Evolutionary conservation across 2,113 vertebrate genomes (phyloP).

Genomic region (Pangasianodon gigas): DNA sequence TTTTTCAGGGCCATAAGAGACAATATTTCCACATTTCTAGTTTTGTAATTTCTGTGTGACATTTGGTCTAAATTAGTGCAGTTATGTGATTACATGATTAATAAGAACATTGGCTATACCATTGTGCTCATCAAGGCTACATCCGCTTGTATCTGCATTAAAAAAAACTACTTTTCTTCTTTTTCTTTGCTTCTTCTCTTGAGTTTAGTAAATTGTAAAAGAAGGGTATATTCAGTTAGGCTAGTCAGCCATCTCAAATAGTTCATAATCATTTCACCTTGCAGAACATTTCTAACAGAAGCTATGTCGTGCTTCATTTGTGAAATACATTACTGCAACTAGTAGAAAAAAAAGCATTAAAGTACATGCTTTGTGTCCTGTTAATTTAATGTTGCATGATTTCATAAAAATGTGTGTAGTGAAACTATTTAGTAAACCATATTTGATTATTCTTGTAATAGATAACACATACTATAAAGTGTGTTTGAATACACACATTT

Average conservation of each 20-base stretch:
- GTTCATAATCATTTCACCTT: slow-evolving; percentile 23
- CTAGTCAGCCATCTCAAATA: background rate
- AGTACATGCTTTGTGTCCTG: background rate
- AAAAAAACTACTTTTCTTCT: background rate
- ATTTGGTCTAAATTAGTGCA: background rate
- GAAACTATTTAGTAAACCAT: background rate
- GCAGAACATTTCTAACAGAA: slow-evolving; percentile 23
- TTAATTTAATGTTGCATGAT: background rate
- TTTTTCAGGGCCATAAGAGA: background rate
- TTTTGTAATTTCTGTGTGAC: background rate
- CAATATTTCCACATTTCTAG: background rate
- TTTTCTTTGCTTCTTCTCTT: background rate
- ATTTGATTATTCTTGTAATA: background rate
- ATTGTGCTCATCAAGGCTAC: slow-evolving; percentile 13
- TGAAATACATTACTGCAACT: background rate
- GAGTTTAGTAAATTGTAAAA: background rate
- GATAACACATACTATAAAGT: background rate
- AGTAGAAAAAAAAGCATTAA: background rate
- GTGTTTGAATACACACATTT: background rate
- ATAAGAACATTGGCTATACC: slow-evolving; percentile 1
- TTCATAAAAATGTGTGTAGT: background rate
- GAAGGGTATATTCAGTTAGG: background rate
- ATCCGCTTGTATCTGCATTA: background rate
- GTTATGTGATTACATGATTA: background rate
- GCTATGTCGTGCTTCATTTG: background rate